Base-by-base conservation (phyloP, 2,888 invertebrate species). In the Panorpa germanica region DNA sequence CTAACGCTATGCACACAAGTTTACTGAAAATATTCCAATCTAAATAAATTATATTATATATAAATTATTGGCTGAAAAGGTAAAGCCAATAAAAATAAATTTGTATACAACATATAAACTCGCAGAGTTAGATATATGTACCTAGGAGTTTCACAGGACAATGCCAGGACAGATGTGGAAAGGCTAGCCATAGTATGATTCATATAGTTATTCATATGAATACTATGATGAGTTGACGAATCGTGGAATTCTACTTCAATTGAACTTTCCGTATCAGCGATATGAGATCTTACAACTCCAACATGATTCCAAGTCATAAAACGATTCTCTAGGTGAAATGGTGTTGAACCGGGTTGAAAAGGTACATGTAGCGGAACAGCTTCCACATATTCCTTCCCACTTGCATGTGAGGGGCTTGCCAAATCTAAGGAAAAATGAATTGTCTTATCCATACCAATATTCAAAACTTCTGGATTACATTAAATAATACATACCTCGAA, bases 191-290 rank as follows among this genome's bases (percentile, higher is more conserved):
- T 71, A 2, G 73, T 74, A 53, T 91, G 88, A 37, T 74, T 73
- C 22, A 74, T 57, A 45, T 72, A 74, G 57, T 98, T 96, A 43
- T 72, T 73, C 38, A 96, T 63, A 48, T 88, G 83, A 49, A 96
- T 70, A 13, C 83, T 73, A 46, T 88, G 88, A 49, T 96, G 91
- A 8, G 83, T 59, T 28, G 74, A 69, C 0, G 77, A 67, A 53
- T 98, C 91, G 43, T 95, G 93, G 52, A 96, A 98, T 51, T 93
- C 91, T 1, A 95, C 80, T 49, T 93, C 91, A 30, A 96, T 83
- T 1, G 72, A 73, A 31, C 78, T 80, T 25, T 77, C 78, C 0
- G 70, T 71, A 37, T 75, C 77, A 2, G 61, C 64, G 2, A 70
- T 67, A 46, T 82, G 83, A 42, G 78, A 75, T 6, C 78, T 67